These are phyloP conservation scores for Osmerus eperlanus DNA, from an alignment of 2,113 vertebrate genomes.

Conservation along the genomic window DNA sequence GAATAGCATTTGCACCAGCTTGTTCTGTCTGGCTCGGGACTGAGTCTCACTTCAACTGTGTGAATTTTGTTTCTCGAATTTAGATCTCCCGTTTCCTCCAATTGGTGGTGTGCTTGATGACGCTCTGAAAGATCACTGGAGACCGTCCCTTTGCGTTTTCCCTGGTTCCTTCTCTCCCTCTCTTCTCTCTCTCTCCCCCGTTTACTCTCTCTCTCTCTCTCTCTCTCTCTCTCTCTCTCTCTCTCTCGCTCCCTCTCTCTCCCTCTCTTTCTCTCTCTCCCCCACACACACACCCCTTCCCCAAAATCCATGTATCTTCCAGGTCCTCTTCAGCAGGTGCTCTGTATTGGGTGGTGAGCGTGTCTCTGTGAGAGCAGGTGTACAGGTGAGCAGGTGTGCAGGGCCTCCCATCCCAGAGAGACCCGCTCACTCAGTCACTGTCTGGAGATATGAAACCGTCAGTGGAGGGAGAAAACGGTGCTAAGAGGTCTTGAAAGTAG, in stretches of 20 bases:
- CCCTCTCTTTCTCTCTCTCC: no score
- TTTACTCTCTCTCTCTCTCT: no score
- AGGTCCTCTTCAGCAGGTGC: neutral
- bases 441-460: neutral
- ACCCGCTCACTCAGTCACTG: neutral
- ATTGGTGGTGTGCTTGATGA: neutral
- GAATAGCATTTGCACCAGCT: conserved; percentile 18
- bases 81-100: neutral
- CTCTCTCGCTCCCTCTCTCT: neutral
- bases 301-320: neutral
- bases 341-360: neutral
- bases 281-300: neutral
- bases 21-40: neutral
- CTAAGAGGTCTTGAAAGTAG: neutral
- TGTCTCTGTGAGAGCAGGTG: neutral
- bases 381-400: neutral
- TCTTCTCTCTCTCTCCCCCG: no score
- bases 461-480: neutral
- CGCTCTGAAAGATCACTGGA: neutral
- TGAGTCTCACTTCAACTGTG: neutral
- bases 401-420: neutral
- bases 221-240: neutral
- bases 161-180: neutral
- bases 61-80: neutral
- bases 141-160: neutral